Evolutionary conservation across 2,888 invertebrate species (phyloP), one percentile per base, ranked within the genome.

Genomic region (Heliconius sara): DNA sequence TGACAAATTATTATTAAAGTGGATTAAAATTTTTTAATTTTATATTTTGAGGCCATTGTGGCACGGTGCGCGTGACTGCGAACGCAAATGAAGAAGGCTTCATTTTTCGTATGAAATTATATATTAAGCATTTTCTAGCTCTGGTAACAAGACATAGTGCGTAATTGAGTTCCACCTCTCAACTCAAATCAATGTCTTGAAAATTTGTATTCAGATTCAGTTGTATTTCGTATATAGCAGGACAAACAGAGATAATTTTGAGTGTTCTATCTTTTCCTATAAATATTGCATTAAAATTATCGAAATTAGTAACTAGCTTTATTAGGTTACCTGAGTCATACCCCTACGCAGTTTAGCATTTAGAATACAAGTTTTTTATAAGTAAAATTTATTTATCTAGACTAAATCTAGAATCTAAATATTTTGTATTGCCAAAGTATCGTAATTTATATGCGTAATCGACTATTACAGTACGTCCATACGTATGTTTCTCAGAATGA

Each of bases 391-490:
- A 73, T 60, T 60, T 60, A n/a, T 60, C 60, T 34, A 60, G 34
- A 60, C 57, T 72, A 34, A 72, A 72, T 72, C 57, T 60, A 60
- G 30, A 34, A 73, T 34, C 16, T 34, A 60, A 73, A 73, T 25
- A 73, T 60, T 60, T 60, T 3, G 34, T 25, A 60, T 16, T n/a
- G 73, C 73, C 34, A 60, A 60, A 60, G 60, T 39, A 25, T 60
- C 34, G 34, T 73, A 39, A 73, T 73, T 73, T 73, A 73, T 73
- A 73, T 16, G 57, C 34, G 16, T 34, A 34, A 60, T 34, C 60
- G 34, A n/a, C 73, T 73, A n/a, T 73, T 60, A 73, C 27, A 57
- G 39, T 78, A 25, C 10, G 52, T 72, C 22, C 27, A 30, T 57
- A 57, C 57, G 30, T 72, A 30, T 30, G 30, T n/a, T 73, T 73